Base-by-base conservation (phyloP, 2,113 vertebrate species). In the Puffinus mauretanicus region DNA sequence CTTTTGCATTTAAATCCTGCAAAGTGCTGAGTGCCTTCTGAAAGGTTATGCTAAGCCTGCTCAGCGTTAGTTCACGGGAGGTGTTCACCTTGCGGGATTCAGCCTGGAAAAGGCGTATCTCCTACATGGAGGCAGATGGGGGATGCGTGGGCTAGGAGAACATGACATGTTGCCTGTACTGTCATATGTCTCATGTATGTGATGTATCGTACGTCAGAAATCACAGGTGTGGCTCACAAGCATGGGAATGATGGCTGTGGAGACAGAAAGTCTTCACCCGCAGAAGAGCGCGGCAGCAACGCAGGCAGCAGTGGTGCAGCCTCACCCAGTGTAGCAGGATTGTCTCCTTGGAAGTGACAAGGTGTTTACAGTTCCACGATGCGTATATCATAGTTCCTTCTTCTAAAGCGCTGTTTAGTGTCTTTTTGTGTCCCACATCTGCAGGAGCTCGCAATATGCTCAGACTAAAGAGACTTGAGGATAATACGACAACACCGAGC, bases 1-100 rank as follows among this genome's bases (percentile, higher is more conserved):
- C 90, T 95, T 94, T 84, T 91, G 85, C 90, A 67, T 88, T 96
- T 95, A 93, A 92, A 97, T 96, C 93, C 95, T 95, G 88, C 62
- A 40, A 81, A 96, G 89, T 91, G 87, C 90, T 61, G 87, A 80
- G 78, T 25, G 88, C 91, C 91, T 97, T 82, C 90, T 85, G 82
- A 93, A 77, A 95, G 96, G 93, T 93, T 91, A 85, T 29, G 64
- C 90, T 80, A 29, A 88, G 82, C 65, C 95, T 83, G 38, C 88
- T 88, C 78, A 60, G 64, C 0, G 21, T 57, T 79, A 46, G 52
- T 82, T 95, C 77, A 71, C 0, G 15, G 58, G 84, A 91, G 54
- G 58, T 7, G 84, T 85, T 93, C 94, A 93, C 93, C 95, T 95
- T 94, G 64, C 2, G 5, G 91, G 84, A 86, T 34, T 47, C 89